These are phyloP conservation scores for Pristis pectinata DNA, from an alignment of 2,797 vertebrate species.

Conservation along the genomic window DNA sequence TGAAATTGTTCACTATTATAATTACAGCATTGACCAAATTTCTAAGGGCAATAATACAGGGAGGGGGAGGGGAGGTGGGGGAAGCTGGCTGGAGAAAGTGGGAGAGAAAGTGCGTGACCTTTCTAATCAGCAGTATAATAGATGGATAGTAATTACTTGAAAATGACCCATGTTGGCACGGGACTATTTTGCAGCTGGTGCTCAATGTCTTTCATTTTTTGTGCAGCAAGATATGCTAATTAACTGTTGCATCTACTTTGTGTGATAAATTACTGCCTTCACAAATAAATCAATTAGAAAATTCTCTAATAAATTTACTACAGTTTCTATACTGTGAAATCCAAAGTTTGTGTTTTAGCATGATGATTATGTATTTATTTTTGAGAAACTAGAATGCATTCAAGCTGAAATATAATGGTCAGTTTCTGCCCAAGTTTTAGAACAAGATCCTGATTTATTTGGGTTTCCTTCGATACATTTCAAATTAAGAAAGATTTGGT, in stretches of 20 bases:
- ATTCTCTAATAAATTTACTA: not conserved
- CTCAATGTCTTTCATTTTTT: conserved; percentile 38
- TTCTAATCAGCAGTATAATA: conserved; percentile 71
- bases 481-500: not conserved
- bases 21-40: conserved; percentile 66
- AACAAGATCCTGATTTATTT: not conserved
- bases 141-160: conserved; percentile 71
- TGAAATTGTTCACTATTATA: conserved; percentile 63
- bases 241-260: conserved; percentile 26
- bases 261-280: conserved; percentile 13
- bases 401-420: not conserved
- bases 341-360: not conserved
- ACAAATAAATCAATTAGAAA: conserved; percentile 29
- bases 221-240: not conserved
- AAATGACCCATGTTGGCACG: conserved; percentile 63
- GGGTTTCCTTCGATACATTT: not conserved
- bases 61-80: conserved; percentile 34
- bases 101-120: conserved; percentile 66
- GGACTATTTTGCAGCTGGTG: conserved; percentile 66
- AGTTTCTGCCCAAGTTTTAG: not conserved
- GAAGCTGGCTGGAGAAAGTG: conserved; percentile 40
- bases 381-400: not conserved
- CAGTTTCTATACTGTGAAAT: not conserved
- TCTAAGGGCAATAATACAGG: conserved; percentile 48
- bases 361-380: conserved; percentile 9